phyloP scores from a whole-genome alignment of 53 echinoderm and acorn worm species.

The Paracentrotus lividus region DNA sequence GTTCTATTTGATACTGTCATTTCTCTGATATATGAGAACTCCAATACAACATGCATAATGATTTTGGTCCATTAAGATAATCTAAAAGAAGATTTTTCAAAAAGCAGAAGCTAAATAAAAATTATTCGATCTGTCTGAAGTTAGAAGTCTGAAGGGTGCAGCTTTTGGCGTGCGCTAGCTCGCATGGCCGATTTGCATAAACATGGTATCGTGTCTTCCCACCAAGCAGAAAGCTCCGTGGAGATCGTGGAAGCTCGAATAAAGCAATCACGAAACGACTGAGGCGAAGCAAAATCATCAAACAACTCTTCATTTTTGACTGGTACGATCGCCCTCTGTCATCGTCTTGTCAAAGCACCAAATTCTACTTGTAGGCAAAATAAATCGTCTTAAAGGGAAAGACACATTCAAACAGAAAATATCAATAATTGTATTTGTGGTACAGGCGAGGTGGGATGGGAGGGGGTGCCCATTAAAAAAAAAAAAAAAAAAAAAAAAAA shows the following conservation, averaged over 20 bases:
- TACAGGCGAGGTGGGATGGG: neutral
- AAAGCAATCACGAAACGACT: slow-evolving; percentile 51
- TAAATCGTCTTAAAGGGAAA: neutral
- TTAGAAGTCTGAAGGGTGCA: neutral
- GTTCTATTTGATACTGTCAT: no score
- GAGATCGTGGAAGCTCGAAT: no score
- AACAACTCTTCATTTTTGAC: slow-evolving; percentile 36
- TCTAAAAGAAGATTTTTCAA: neutral
- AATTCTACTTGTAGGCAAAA: neutral
- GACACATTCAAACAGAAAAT: neutral
- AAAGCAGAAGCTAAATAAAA: neutral
- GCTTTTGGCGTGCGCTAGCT: slow-evolving; percentile 10
- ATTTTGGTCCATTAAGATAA: no score
- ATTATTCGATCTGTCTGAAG: no score
- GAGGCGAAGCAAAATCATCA: slow-evolving; percentile 62
- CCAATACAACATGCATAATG: no score
- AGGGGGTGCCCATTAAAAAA: neutral
- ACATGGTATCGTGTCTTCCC: slow-evolving; percentile 41
- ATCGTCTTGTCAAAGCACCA: slow-evolving; percentile 4
- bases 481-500: neutral
- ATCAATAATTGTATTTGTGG: neutral
- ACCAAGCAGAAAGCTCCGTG: slow-evolving; percentile 40
- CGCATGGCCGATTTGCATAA: slow-evolving; percentile 64
- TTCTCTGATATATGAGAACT: no score
- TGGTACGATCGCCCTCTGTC: slow-evolving; percentile 22